Evolutionary conservation across 2,888 invertebrate genomes (phyloP).

Genomic region (Plutella xylostella): DNA sequence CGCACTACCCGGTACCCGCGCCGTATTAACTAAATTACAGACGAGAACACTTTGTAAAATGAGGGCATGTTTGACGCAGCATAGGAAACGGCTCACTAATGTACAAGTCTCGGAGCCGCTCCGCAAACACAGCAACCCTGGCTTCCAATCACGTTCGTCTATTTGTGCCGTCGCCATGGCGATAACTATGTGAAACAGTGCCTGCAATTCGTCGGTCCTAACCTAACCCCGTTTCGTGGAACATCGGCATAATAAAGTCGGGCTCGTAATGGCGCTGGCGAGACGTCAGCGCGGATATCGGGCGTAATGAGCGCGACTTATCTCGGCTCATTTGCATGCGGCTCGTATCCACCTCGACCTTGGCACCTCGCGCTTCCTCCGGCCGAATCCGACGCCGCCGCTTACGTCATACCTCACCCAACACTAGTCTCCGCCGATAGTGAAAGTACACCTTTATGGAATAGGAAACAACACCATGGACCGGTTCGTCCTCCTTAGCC

Average conservation of each 20-base stretch:
- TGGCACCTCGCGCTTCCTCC: conserved; percentile 45
- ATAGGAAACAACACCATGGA: conserved; percentile 14
- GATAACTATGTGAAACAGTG: conserved; percentile 53
- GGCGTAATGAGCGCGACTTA: conserved; percentile 60
- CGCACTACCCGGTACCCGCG: not conserved
- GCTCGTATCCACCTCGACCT: conserved; percentile 57
- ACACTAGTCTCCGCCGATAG: conserved; percentile 5
- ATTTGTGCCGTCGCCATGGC: conserved; percentile 29
- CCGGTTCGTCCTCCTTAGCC: not conserved
- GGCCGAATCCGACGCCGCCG: conserved; percentile 23
- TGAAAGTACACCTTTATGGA: conserved; percentile 15
- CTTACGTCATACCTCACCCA: conserved; percentile 7
- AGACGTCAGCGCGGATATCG: conserved; percentile 43
- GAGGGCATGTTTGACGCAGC: not conserved
- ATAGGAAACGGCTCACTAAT: not conserved
- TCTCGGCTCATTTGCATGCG: conserved; percentile 61
- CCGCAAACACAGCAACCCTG: not conserved
- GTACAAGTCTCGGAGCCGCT: not conserved
- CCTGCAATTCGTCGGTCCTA: conserved; percentile 41
- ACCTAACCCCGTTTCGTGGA: conserved; percentile 1
- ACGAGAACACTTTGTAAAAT: not conserved
- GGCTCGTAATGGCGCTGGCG: conserved; percentile 43
- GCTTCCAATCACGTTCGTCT: not conserved
- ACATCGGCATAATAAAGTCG: conserved; percentile 48
- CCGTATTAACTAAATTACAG: not conserved